These are phyloP conservation scores for Eumacrocentrus americanus DNA, from an alignment of 2,888 invertebrate species.

Conservation along the genomic window DNA sequence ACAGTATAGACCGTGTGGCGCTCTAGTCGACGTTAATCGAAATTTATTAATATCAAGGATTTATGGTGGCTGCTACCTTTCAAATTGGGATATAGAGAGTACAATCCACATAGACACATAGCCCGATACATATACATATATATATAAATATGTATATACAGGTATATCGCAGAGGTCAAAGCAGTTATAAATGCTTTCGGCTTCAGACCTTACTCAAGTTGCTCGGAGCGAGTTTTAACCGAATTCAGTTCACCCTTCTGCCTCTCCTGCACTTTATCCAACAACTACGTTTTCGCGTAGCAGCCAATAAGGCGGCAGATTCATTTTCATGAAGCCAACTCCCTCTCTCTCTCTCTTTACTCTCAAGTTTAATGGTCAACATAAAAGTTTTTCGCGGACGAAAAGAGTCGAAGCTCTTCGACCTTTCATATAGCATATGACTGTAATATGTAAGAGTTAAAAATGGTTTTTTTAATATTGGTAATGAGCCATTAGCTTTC, in stretches of 20 bases:
- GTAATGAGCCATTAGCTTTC: no score
- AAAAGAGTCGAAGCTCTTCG: not conserved
- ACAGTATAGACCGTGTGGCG: slow-evolving; percentile 6
- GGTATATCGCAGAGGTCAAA: not conserved
- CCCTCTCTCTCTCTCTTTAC: not conserved
- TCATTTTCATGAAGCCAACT: slow-evolving; percentile 13
- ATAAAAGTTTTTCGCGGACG: not conserved
- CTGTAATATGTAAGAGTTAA: no score
- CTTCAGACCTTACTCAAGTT: slow-evolving; percentile 33
- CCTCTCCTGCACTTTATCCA: slow-evolving; percentile 7
- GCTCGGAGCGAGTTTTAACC: slow-evolving; percentile 33
- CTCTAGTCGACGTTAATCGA: slow-evolving; percentile 6
- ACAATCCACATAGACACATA: not conserved
- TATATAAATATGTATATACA: not conserved
- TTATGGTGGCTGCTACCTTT: slow-evolving; percentile 1
- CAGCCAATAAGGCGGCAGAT: slow-evolving; percentile 5
- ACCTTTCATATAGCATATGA: no score
- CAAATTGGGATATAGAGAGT: slow-evolving; percentile 4
- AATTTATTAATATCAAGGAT: slow-evolving; percentile 3
- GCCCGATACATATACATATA: not conserved
- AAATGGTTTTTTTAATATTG: no score
- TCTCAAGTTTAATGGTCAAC: slow-evolving; percentile 1
- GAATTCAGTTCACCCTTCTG: slow-evolving; percentile 30
- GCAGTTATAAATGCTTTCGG: slow-evolving; percentile 11
- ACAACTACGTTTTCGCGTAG: slow-evolving; percentile 1